These are phyloP conservation scores for Heliconius sara DNA, from an alignment of 2,888 invertebrate genomes.

Conservation along the genomic window DNA sequence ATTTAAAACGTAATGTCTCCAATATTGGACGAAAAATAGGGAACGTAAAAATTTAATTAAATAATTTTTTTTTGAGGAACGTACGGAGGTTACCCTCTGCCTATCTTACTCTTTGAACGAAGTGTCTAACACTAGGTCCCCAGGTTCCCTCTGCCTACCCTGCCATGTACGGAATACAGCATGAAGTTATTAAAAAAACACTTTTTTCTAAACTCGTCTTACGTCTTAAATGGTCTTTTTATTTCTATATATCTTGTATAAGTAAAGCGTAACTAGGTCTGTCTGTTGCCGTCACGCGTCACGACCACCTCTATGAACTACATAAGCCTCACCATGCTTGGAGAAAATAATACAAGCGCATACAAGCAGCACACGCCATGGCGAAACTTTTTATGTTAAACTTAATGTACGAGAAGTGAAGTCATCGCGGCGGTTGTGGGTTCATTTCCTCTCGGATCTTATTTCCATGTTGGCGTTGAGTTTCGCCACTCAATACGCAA, in stretches of 20 bases:
- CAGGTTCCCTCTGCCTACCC: no score
- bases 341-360: slow-evolving; percentile 5
- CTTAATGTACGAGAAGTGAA: background rate
- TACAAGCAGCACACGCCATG: slow-evolving; percentile 10
- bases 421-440: background rate
- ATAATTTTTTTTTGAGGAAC: no score
- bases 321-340: slow-evolving; percentile 20
- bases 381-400: slow-evolving; percentile 2
- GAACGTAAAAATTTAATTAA: no score
- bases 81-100: no score
- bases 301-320: slow-evolving; percentile 24
- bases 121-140: no score
- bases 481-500: no score
- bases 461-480: background rate
- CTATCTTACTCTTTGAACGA: no score
- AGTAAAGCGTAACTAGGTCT: slow-evolving; percentile 58
- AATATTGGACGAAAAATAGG: no score
- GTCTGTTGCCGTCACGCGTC: slow-evolving; percentile 40
- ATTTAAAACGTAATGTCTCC: no score
- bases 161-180: background rate
- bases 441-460: background rate
- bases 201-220: background rate
- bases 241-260: background rate
- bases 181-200: background rate
- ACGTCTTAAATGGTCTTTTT: background rate